Conservation (phyloP, 2,888 invertebrate species). For the Odontocolon sp. region DNA sequence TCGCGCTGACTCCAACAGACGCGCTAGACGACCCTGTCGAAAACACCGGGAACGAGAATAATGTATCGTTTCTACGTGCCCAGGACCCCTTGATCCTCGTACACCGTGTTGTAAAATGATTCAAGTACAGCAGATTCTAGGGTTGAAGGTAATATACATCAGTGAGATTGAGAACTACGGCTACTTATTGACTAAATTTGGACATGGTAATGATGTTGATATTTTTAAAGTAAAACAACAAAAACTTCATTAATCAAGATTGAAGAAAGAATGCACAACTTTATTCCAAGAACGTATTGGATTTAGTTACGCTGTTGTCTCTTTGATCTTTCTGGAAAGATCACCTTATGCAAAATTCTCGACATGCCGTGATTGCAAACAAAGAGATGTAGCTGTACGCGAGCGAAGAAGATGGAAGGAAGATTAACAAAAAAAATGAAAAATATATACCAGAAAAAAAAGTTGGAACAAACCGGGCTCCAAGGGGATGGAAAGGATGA, state of each 20-base stretch:
- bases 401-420: constrained; percentile 34
- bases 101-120: constrained; percentile 45
- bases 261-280: too few relatives aligned
- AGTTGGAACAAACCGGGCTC: constrained; percentile 35
- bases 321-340: constrained; percentile 5
- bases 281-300: neutral
- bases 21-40: constrained; percentile 62
- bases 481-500: constrained; percentile 29
- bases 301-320: neutral
- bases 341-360: constrained; percentile 29
- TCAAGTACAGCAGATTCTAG: neutral
- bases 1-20: constrained; percentile 42
- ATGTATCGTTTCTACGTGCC: constrained; percentile 61
- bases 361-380: constrained; percentile 53
- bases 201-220: too few relatives aligned
- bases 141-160: neutral
- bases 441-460: constrained; percentile 17
- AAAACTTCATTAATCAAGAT: neutral
- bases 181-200: neutral
- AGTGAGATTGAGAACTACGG: neutral
- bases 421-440: constrained; percentile 38
- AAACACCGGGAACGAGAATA: constrained; percentile 54
- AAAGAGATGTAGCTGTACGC: constrained; percentile 31
- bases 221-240: too few relatives aligned
- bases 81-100: constrained; percentile 61